These are phyloP conservation scores for Microctenopoma steveboyesi DNA, from an alignment of 2,797 vertebrate genomes.

Conservation along the genomic window DNA sequence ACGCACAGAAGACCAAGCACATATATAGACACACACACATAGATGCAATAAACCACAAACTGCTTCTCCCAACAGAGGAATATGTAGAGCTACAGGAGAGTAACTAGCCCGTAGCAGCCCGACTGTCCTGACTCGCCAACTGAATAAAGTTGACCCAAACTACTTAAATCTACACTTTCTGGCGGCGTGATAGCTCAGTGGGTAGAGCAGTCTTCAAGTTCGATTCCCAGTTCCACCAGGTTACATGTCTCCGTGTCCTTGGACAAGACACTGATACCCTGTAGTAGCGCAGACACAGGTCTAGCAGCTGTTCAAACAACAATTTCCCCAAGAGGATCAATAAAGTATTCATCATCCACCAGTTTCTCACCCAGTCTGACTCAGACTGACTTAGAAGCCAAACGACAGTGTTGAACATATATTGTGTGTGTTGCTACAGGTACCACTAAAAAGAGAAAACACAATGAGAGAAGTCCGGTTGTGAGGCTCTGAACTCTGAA, in stretches of 20 bases:
- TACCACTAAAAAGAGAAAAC: neutral
- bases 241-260: too few species aligned
- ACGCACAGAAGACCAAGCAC: neutral
- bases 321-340: too few species aligned
- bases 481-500: neutral
- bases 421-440: neutral
- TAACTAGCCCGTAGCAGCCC: neutral
- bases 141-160: neutral
- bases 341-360: neutral
- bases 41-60: constrained; percentile 43
- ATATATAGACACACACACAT: constrained; percentile 16
- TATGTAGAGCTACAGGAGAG: constrained; percentile 28
- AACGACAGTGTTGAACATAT: too few species aligned
- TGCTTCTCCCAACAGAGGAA: constrained; percentile 31
- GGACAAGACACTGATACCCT: too few species aligned
- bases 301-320: too few species aligned
- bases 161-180: neutral
- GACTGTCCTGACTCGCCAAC: neutral
- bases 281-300: too few species aligned
- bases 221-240: too few species aligned
- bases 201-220: too few species aligned
- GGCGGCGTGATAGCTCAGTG: too few species aligned
- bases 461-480: neutral
- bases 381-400: too few species aligned
- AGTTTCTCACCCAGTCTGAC: too few species aligned